phyloP scores from a whole-genome alignment of 1,140 invertebrate genomes.

The Drosophila kikkawai region DNA sequence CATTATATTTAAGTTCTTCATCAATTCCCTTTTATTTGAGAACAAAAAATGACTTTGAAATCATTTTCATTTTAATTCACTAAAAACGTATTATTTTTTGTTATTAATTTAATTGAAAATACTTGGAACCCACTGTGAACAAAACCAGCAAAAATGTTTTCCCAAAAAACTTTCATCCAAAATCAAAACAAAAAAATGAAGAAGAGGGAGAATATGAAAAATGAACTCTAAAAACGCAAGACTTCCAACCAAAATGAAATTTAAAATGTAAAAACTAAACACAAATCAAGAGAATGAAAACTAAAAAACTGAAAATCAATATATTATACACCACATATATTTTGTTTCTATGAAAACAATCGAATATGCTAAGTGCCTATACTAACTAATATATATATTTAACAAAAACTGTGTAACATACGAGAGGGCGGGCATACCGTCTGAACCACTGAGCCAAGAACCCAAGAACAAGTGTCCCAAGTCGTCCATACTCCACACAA shows the following conservation, averaged over 20 bases:
- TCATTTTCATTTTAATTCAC: constrained; percentile 12
- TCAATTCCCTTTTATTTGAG: constrained; percentile 22
- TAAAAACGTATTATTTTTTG: constrained; percentile 26
- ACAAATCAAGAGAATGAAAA: constrained; percentile 33
- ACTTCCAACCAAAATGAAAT: constrained; percentile 67
- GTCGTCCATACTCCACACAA: not conserved
- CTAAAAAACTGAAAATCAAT: constrained; percentile 46
- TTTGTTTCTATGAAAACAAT: constrained; percentile 83
- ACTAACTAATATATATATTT: constrained; percentile 65
- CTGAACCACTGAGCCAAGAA: constrained; percentile 44
- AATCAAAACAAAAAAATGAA: constrained; percentile 22
- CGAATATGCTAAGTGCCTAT: constrained; percentile 82
- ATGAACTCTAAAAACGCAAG: constrained; percentile 57
- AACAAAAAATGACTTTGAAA: constrained; percentile 33
- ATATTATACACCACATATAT: constrained; percentile 65
- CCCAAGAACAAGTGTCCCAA: constrained; percentile 17
- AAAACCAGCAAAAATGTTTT: constrained; percentile 27
- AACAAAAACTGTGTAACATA: constrained; percentile 32
- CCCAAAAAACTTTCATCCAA: constrained; percentile 36
- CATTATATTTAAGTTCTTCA: constrained; percentile 17
- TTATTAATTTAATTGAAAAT: constrained; percentile 5
- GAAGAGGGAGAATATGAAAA: constrained; percentile 41
- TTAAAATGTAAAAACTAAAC: constrained; percentile 38
- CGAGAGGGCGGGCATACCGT: constrained; percentile 20
- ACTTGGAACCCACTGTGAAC: constrained; percentile 44